Conservation (phyloP, 1,140 invertebrate species). For the Chlorops oryzae region DNA sequence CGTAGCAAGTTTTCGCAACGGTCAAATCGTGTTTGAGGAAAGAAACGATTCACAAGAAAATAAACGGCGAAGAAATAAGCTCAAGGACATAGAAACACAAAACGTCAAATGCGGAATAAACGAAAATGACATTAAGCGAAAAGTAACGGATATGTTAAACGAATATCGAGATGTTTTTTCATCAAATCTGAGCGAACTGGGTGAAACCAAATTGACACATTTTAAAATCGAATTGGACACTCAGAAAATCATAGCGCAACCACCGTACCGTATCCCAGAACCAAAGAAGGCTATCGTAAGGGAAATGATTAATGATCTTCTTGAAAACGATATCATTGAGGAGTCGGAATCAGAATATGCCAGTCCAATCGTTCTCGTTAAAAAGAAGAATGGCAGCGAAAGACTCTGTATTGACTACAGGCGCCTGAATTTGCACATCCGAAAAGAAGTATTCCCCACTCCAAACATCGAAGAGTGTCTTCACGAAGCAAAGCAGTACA, state of each 20-base stretch:
- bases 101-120: not conserved
- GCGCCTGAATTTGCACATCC: slow-evolving; percentile 41
- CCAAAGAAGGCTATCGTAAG: slow-evolving; percentile 3
- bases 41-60: not conserved
- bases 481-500: slow-evolving; percentile 13
- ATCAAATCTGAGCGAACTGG: not conserved
- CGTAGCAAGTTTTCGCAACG: no score
- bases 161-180: not conserved
- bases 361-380: slow-evolving; percentile 27
- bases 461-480: slow-evolving; percentile 30
- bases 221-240: slow-evolving; percentile 8
- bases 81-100: not conserved
- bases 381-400: slow-evolving; percentile 27
- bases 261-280: slow-evolving; percentile 14
- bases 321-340: slow-evolving; percentile 17
- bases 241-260: not conserved
- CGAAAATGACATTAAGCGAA: not conserved
- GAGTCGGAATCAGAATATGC: slow-evolving; percentile 27
- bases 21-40: not conserved
- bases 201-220: not conserved
- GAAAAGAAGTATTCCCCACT: slow-evolving; percentile 22
- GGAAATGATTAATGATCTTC: not conserved
- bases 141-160: not conserved
- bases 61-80: not conserved
- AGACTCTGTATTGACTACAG: slow-evolving; percentile 46